Evolutionary conservation across 2,113 vertebrate species (phyloP).

Genomic region (Elgaria multicarinata): DNA sequence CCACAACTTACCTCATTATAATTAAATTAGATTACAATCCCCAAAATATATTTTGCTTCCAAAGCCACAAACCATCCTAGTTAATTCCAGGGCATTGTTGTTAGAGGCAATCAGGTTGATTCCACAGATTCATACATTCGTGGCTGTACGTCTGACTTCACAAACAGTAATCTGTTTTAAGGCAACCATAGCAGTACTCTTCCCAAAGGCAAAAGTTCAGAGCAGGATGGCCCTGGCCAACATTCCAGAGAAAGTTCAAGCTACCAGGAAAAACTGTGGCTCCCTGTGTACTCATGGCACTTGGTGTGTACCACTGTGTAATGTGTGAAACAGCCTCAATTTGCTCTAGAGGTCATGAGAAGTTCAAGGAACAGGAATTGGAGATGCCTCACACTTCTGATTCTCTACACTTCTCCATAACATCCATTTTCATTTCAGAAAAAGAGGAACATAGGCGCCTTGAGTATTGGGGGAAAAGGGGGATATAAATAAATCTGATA

Average conservation of each 20-base stretch:
- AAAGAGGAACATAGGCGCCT: neutral
- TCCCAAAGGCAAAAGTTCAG: neutral
- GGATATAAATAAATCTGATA: too few relatives aligned
- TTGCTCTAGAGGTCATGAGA: neutral
- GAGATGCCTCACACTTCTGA: neutral
- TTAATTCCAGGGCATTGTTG: neutral
- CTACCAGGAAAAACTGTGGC: neutral
- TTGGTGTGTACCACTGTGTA: neutral
- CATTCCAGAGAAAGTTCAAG: neutral
- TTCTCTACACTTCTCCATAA: neutral
- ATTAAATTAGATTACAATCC: slow-evolving; percentile 57
- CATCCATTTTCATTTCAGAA: neutral
- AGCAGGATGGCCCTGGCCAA: neutral
- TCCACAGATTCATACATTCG: neutral
- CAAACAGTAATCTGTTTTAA: neutral
- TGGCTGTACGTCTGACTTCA: neutral
- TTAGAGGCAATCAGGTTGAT: neutral
- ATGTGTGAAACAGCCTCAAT: neutral
- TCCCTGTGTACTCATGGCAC: neutral
- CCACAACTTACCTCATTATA: slow-evolving; percentile 62
- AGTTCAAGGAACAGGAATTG: neutral
- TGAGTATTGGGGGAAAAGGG: too few relatives aligned
- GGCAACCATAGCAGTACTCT: neutral
- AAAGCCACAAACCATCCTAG: slow-evolving; percentile 20
- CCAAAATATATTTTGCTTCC: slow-evolving; percentile 61